phyloP scores from a whole-genome alignment of 2,797 vertebrate genomes.

The Cirrhinus molitorella region DNA sequence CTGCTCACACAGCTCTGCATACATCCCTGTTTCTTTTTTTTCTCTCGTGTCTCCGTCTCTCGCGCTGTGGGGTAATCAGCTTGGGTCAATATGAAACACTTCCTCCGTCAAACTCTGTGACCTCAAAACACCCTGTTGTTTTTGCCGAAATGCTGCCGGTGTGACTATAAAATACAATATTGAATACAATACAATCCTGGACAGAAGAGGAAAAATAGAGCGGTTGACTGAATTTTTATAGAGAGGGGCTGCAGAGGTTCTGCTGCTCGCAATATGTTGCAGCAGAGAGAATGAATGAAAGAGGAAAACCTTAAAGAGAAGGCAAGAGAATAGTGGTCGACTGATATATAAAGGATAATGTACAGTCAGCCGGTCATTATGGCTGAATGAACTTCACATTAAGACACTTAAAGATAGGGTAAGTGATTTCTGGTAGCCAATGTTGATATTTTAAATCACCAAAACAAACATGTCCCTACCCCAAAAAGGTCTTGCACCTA shows the following conservation, averaged over 20 bases:
- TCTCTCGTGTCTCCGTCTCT: slow-evolving; percentile 5
- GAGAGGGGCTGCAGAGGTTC: slow-evolving; percentile 29
- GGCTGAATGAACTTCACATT: neutral
- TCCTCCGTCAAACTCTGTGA: slow-evolving; percentile 38
- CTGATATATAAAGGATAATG: neutral
- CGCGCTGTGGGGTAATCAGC: slow-evolving; percentile 62
- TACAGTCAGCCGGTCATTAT: neutral
- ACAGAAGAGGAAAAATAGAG: neutral
- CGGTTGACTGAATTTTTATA: slow-evolving; percentile 5
- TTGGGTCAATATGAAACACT: slow-evolving; percentile 64
- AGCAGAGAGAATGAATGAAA: slow-evolving; percentile 5
- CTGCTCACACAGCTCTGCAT: slow-evolving; percentile 77
- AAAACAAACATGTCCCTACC: no score
- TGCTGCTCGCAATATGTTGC: neutral
- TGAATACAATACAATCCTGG: neutral
- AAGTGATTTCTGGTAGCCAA: no score
- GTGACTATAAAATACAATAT: slow-evolving; percentile 37
- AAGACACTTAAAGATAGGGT: neutral
- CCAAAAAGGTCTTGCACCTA: no score
- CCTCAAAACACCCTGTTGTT: slow-evolving; percentile 10
- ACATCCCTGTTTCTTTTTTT: slow-evolving; percentile 61
- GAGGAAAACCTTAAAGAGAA: neutral
- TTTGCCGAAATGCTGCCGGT: slow-evolving; percentile 39
- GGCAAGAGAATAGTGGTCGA: neutral
- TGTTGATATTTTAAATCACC: no score